Evolutionary conservation across 1,140 invertebrate genomes (phyloP), one percentile per base, ranked within the genome.

Genomic region (Leguminivora glycinivorella): DNA sequence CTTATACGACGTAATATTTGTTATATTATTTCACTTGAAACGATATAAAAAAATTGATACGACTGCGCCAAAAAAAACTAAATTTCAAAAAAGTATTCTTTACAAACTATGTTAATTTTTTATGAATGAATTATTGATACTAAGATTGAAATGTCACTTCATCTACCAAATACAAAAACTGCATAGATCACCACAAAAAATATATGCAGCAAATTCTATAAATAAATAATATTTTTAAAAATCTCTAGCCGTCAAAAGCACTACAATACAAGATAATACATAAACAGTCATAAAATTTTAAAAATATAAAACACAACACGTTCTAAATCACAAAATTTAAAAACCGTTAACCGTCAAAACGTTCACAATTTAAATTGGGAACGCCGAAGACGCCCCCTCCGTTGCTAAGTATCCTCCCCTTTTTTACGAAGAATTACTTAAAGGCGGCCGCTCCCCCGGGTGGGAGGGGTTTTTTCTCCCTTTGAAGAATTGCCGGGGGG

Each of bases 351-450:
- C 24, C 69, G 31, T 43, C 22, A 43, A 70, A 38, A 17, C 40
- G 40, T 43, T 43, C 17, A 52, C 17, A 52, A 52, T 52, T 52
- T 22, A 22, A 52, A 52, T 52, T 52, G 2, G 0, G 70, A 66
- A 58, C 38, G 70, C 69, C 69, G 34, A 38, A 38, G 79, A 74
- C 79, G 77, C 75, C 76, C 80, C 73, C 70, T 69, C 56, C 77
- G 86, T 85, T 87, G 84, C 85, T 88, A 87, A 89, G 87, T 89
- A 86, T 84, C 83, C 88, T 83, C 89, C 89, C 89, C 87, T 85
- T 90, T 91, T 91, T 90, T 88, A 82, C 87, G 86, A 90, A 91
- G 89, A 91, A 91, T 88, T 79, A 82, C 85, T 87, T 84, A 83
- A 90, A 89, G 86, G 87, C 85, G 86, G 86, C 81, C 75, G 76